These are phyloP conservation scores for Orcinus orca DNA, from an alignment of 2,113 vertebrate genomes.

Conservation along the genomic window DNA sequence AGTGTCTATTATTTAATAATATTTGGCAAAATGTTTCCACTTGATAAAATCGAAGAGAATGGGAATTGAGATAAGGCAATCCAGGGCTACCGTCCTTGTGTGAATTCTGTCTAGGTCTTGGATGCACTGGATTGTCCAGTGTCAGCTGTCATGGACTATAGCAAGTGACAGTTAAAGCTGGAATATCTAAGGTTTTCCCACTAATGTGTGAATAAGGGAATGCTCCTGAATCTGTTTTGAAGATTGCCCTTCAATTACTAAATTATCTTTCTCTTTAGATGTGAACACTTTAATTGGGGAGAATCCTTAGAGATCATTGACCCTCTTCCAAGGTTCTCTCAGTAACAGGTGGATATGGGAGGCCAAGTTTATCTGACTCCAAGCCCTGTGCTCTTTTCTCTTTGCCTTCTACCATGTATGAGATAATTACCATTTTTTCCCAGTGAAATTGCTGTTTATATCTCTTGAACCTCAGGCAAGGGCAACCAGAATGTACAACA, in stretches of 20 bases:
- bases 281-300: not conserved
- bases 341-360: not conserved
- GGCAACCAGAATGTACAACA: not conserved
- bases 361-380: not conserved
- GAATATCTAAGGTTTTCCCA: not conserved
- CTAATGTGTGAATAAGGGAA: not conserved
- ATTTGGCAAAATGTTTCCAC: not conserved
- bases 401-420: not conserved
- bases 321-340: not conserved
- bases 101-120: not conserved
- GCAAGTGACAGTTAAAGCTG: not conserved
- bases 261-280: not conserved
- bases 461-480: conserved; percentile 46
- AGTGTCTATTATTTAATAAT: not conserved
- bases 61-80: not conserved
- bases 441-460: conserved; percentile 4
- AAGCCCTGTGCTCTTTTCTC: not conserved
- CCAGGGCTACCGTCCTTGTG: not conserved
- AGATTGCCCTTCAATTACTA: not conserved
- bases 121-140: not conserved
- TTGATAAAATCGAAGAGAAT: not conserved
- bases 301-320: not conserved
- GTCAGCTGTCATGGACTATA: not conserved
- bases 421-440: not conserved
- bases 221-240: not conserved